Conservation (phyloP, 2,113 vertebrate species). For the Bettongia penicillata region DNA sequence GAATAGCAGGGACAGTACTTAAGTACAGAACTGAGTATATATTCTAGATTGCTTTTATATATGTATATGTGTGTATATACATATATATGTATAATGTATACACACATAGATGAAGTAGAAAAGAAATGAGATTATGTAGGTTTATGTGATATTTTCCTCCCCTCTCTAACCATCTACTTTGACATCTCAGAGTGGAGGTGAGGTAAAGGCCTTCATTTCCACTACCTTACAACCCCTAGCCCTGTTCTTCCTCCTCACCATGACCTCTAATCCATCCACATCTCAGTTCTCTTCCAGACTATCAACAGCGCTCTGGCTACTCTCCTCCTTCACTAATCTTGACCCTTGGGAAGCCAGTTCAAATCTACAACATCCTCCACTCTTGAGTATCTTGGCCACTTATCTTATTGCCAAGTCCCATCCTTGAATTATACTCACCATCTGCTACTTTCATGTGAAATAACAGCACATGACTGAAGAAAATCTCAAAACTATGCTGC, state of each 20-base stretch:
- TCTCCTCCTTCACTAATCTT: background rate
- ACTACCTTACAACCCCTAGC: background rate
- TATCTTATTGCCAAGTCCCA: background rate
- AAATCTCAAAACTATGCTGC: background rate
- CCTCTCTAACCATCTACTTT: background rate
- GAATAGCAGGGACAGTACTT: background rate
- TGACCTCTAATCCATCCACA: background rate
- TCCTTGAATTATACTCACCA: background rate
- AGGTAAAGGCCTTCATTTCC: background rate
- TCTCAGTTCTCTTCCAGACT: background rate
- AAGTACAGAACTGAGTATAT: background rate
- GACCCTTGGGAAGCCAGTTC: background rate
- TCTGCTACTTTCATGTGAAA: background rate
- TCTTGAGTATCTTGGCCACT: background rate
- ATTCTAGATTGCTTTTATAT: background rate
- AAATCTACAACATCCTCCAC: background rate
- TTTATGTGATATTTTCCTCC: background rate
- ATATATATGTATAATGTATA: too few species aligned
- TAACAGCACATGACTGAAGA: constrained; percentile 10
- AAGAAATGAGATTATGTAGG: background rate
- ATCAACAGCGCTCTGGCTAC: background rate
- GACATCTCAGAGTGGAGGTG: background rate
- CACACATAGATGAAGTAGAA: background rate
- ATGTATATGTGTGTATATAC: too few species aligned
- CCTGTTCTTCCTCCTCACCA: background rate